Evolutionary conservation across 2,113 vertebrate species (phyloP).

Genomic region (Myiopsitta monachus): DNA sequence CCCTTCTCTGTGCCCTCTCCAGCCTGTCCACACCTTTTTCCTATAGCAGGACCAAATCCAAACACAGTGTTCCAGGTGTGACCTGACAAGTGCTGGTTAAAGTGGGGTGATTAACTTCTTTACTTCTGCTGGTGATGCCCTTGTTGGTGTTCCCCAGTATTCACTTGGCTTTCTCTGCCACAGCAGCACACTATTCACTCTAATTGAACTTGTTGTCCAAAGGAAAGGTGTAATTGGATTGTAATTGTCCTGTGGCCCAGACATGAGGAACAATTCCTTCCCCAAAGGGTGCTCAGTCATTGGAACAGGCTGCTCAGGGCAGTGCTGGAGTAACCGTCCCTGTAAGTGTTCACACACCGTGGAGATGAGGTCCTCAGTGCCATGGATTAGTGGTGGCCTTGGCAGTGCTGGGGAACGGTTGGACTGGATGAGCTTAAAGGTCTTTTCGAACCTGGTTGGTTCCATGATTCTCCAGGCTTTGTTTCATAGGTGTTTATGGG

Average conservation of each 20-base stretch:
- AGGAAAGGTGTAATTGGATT: neutral
- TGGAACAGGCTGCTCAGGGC: neutral
- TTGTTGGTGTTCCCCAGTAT: neutral
- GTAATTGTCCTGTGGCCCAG: neutral
- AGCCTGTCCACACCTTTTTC: neutral
- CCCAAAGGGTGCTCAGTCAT: neutral
- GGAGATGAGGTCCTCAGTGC: neutral
- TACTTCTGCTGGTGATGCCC: neutral
- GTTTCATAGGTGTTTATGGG: accelerated
- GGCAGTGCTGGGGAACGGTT: neutral
- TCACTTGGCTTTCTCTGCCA: neutral
- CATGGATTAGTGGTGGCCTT: neutral
- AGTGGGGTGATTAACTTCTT: neutral
- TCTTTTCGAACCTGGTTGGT: neutral
- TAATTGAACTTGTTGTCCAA: neutral
- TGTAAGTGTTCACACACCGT: neutral
- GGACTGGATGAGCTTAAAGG: neutral
- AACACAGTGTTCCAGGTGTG: neutral
- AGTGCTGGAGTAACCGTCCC: neutral
- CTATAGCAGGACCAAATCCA: neutral
- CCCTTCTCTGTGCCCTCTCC: neutral
- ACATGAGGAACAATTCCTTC: neutral
- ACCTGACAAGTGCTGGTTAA: neutral
- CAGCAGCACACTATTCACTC: neutral
- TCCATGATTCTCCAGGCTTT: neutral